A percentile compares a stretch with the other conserved stretches of the same genome.
Evolutionary conservation across 2,888 invertebrate species (phyloP).

Genomic region (Eugnorisma glareosa): DNA sequence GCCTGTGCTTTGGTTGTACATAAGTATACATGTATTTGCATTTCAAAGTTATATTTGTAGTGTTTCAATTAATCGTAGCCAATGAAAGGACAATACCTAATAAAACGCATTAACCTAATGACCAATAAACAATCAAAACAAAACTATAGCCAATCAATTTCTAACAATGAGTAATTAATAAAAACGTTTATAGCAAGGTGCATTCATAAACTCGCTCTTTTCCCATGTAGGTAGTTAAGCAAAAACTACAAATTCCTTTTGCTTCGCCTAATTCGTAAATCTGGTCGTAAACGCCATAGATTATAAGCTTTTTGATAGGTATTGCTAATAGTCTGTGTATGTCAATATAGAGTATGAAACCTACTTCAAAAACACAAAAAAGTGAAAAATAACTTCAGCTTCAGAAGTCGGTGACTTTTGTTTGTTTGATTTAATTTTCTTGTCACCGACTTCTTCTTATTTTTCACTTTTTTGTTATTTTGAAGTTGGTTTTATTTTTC

Average conservation of each 20-base stretch:
- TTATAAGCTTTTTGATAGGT: not conserved
- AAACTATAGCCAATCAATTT: conserved; percentile 18
- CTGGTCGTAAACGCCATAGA: too few species aligned
- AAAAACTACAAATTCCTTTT: not conserved
- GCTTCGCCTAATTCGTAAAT: not conserved
- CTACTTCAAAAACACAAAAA: too few species aligned
- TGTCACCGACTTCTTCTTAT: too few species aligned
- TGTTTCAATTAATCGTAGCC: conserved; percentile 22
- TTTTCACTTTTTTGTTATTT: too few species aligned
- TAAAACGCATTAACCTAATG: conserved; percentile 42
- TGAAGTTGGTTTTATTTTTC: too few species aligned
- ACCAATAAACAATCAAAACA: conserved; percentile 30
- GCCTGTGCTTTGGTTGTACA: conserved; percentile 42
- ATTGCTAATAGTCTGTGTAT: not conserved
- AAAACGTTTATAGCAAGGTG: not conserved
- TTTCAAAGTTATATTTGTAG: conserved; percentile 31
- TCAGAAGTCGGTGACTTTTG: too few species aligned
- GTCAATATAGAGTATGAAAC: not conserved
- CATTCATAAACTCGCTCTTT: not conserved
- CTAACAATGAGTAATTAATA: conserved; percentile 31
- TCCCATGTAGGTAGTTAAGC: not conserved
- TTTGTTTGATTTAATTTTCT: too few species aligned
- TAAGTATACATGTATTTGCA: conserved; percentile 23
- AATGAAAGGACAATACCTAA: conserved; percentile 38
- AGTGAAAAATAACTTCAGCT: too few species aligned